Conservation (phyloP, 2,797 vertebrate genomes). For the Pelobates cultripes region DNA sequence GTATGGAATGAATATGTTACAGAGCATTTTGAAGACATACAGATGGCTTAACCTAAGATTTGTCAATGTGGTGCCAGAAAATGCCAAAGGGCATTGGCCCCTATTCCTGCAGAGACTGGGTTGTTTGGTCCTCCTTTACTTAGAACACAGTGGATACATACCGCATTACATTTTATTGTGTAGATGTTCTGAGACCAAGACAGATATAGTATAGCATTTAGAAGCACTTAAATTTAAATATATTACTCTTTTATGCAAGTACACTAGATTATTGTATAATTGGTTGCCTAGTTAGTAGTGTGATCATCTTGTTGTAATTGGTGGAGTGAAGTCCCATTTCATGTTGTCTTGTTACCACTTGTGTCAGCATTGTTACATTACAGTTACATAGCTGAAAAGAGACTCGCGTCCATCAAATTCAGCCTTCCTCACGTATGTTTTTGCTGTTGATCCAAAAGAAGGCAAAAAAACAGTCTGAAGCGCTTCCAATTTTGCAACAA, state of each 20-base stretch:
- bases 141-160: background rate
- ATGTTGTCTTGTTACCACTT: constrained; percentile 21
- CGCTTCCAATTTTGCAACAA: no score
- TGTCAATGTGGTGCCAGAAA: background rate
- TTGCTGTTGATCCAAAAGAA: no score
- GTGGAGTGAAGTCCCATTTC: background rate
- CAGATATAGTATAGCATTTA: constrained; percentile 9
- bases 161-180: background rate
- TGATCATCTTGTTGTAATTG: background rate
- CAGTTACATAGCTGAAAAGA: no score
- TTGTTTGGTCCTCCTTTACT: background rate
- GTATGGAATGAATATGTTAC: no score
- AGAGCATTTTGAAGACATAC: no score
- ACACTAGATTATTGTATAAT: background rate
- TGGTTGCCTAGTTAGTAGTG: background rate
- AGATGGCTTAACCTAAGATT: no score
- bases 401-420: no score
- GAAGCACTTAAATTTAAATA: background rate
- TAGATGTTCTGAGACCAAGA: constrained; percentile 24
- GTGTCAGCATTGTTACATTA: background rate
- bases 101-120: background rate
- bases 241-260: background rate
- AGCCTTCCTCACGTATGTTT: no score
- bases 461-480: no score
- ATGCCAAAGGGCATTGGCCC: background rate